These are phyloP conservation scores for Lophura nycthemera DNA, from an alignment of 2,113 vertebrate genomes.

Conservation along the genomic window DNA sequence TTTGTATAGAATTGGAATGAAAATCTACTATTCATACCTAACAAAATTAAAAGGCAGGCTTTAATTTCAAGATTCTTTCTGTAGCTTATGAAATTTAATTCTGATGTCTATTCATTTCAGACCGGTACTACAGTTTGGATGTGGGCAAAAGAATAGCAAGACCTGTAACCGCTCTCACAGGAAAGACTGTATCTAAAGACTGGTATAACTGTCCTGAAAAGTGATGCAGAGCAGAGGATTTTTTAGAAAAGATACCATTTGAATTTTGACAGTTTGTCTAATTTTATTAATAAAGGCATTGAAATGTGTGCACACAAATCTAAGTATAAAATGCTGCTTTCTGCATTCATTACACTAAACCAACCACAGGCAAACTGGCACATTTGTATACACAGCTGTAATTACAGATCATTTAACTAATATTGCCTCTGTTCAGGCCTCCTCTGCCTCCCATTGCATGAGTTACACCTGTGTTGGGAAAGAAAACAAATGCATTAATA, in stretches of 20 bases:
- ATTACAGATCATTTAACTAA: slow-evolving; percentile 69
- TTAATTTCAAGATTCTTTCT: background rate
- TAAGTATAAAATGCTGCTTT: slow-evolving; percentile 79
- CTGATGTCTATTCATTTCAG: slow-evolving; percentile 72
- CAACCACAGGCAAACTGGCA: slow-evolving; percentile 60
- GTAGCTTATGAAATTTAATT: background rate
- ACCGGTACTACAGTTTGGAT: slow-evolving; percentile 87
- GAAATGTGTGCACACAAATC: slow-evolving; percentile 74
- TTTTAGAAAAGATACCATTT: slow-evolving; percentile 17
- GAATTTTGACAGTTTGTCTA: slow-evolving; percentile 62
- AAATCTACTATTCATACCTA: background rate
- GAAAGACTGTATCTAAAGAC: slow-evolving; percentile 82
- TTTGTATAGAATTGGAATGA: background rate
- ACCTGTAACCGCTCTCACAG: slow-evolving; percentile 75
- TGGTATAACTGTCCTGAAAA: slow-evolving; percentile 88
- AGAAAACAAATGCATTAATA: slow-evolving; percentile 46
- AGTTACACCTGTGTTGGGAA: slow-evolving; percentile 78
- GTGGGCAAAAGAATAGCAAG: slow-evolving; percentile 79
- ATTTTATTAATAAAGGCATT: slow-evolving; percentile 91
- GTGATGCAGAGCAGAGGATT: slow-evolving; percentile 13
- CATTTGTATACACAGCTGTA: slow-evolving; percentile 70
- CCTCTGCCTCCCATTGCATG: slow-evolving; percentile 86
- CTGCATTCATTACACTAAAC: slow-evolving; percentile 67
- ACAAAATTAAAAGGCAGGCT: background rate
- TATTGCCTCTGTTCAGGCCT: slow-evolving; percentile 89